Percentiles rank a stretch among this genome's conserved stretches.
Conservation (phyloP, 2,113 vertebrate genomes). For the Ahaetulla prasina region DNA sequence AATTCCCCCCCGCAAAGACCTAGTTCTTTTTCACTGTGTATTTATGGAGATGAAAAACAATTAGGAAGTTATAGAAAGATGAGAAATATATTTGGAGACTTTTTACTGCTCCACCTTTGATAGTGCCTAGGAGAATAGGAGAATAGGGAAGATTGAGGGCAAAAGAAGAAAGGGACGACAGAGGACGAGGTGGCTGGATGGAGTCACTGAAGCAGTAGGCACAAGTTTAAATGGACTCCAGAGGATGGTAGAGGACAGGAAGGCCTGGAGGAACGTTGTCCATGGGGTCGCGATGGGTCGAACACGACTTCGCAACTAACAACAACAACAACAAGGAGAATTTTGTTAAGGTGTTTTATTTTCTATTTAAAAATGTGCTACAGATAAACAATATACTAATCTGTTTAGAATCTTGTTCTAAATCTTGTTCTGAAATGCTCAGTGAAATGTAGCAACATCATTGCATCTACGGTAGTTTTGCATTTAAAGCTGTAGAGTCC, state of each 20-base stretch:
- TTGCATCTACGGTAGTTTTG: background rate
- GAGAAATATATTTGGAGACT: background rate
- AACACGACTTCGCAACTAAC: no score
- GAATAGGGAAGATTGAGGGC: no score
- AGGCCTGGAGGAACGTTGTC: no score
- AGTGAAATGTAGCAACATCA: background rate
- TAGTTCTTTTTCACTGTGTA: background rate
- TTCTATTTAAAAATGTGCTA: background rate
- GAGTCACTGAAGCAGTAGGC: no score
- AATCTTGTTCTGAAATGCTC: background rate
- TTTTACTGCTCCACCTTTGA: background rate
- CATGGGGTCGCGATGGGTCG: no score
- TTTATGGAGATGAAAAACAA: background rate
- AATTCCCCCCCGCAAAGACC: accelerated
- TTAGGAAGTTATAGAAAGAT: background rate
- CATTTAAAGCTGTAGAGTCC: background rate
- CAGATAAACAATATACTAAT: background rate
- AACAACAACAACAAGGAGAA: no score
- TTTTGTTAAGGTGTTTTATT: background rate
- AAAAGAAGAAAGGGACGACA: no score
- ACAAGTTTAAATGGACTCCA: no score
- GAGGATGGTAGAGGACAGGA: no score
- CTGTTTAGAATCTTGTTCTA: background rate
- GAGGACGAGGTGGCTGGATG: no score
- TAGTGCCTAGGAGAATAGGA: background rate